These are phyloP conservation scores for Rostratula benghalensis DNA, from an alignment of 2,113 vertebrate genomes.

Conservation along the genomic window DNA sequence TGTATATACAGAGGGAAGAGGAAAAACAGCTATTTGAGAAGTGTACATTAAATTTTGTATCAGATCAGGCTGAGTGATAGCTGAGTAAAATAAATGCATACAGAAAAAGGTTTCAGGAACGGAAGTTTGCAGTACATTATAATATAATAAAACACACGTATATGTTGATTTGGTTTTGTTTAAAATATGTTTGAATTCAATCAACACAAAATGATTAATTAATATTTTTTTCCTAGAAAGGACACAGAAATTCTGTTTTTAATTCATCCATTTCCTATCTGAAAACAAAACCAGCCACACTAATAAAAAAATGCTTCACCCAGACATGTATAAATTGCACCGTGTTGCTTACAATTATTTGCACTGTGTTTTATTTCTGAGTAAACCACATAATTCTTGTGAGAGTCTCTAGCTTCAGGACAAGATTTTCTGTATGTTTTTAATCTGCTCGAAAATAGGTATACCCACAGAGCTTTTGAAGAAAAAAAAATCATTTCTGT, in stretches of 20 bases:
- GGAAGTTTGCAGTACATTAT: background rate
- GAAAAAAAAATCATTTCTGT: background rate
- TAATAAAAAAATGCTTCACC: background rate
- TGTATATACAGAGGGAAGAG: background rate
- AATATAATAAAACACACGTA: background rate
- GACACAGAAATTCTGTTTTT: background rate
- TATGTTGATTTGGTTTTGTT: background rate
- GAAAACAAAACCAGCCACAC: background rate
- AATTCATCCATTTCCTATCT: background rate
- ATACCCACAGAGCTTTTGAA: background rate
- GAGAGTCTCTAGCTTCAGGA: background rate
- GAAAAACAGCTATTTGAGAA: background rate
- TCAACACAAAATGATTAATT: background rate
- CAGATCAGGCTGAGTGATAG: background rate
- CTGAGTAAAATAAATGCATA: background rate
- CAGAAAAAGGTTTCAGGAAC: background rate
- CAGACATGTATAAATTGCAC: background rate
- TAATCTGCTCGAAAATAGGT: background rate
- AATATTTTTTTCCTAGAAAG: background rate
- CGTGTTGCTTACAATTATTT: background rate
- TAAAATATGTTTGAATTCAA: background rate
- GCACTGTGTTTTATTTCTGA: background rate
- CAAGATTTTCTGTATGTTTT: background rate
- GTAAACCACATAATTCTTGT: background rate
- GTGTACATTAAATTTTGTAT: background rate